Evolutionary conservation across 2,113 vertebrate species (phyloP), one percentile per base, ranked within the genome.

Genomic region (Pontoporia blainvillei): DNA sequence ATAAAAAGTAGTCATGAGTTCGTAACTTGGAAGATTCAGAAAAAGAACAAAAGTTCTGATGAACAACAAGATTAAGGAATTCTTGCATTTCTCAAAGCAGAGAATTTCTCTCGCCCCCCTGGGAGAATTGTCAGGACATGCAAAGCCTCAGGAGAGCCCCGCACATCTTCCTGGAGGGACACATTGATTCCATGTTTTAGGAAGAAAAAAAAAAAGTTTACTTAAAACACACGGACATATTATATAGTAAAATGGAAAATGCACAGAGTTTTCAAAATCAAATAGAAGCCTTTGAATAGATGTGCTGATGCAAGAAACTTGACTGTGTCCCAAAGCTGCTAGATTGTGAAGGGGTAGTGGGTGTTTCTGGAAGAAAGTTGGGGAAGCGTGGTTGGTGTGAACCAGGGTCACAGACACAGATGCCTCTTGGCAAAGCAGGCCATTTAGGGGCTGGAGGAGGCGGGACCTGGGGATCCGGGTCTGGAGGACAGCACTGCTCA

Each of bases 101-200:
- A 39, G 41, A 67, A 52, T 52, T 18, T 52, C 52, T 52, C 5
- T 52, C 52, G 12, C 14, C 44, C 5, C 8, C 15, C 12, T 20
- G 44, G 23, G 29, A 14, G 4, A 6, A 29, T 6, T 20, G 13
- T 8, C 0, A 7, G 20, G 8, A 27, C 8, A 0, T 0, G 1
- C 0, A 0, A 3, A 25, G 34, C 21, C 73, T 73, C 5, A 5
- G 75, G 44, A 29, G 34, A 44, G 12, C 20, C 52, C 5, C 6
- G 6, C 1, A 0, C 8, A 13, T 12, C n/a, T 92, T 67, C 17
- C 52, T 29, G 62, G 36, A 61, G 3, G 62, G 61, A 31, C 20
- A 7, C 4, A 21, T 8, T 1, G 54, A 31, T 27, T 61, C 54
- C 29, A 10, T 2, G 6, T 12, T 59, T 39, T 23, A 41, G 62